Evolutionary conservation across 2,888 invertebrate species (phyloP).

Genomic region (Luffia ferchaultella): DNA sequence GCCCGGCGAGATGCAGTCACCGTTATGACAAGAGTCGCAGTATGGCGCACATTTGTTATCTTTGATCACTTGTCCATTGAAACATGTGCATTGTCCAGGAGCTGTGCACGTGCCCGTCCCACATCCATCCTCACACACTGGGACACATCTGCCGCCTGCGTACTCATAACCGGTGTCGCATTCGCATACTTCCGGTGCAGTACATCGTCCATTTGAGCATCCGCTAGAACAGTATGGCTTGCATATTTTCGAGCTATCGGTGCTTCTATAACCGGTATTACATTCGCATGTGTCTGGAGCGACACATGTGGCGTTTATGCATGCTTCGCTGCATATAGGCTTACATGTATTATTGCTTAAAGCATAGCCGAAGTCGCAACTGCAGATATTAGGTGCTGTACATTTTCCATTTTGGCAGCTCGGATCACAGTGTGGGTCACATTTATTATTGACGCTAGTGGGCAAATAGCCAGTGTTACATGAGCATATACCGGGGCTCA

Average conservation of each 20-base stretch:
- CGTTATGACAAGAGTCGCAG: slow-evolving; percentile 38
- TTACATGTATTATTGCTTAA: slow-evolving; percentile 21
- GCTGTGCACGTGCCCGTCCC: slow-evolving; percentile 25
- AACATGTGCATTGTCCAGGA: slow-evolving; percentile 31
- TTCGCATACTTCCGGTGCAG: slow-evolving; percentile 17
- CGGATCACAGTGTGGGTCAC: slow-evolving; percentile 20
- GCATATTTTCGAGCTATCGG: slow-evolving; percentile 11
- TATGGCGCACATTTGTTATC: slow-evolving; percentile 7
- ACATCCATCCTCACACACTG: slow-evolving; percentile 18
- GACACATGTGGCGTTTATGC: slow-evolving; percentile 53
- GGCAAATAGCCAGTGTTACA: slow-evolving; percentile 3
- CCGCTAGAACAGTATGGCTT: slow-evolving; percentile 16
- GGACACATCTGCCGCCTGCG: slow-evolving; percentile 14
- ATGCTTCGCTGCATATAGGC: slow-evolving; percentile 31
- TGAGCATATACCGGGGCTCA: slow-evolving; percentile 1
- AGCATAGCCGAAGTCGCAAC: slow-evolving; percentile 17
- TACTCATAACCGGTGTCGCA: slow-evolving; percentile 18
- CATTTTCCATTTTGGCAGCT: slow-evolving; percentile 12
- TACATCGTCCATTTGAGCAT: slow-evolving; percentile 21
- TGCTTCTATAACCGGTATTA: slow-evolving; percentile 33
- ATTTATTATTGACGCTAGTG: slow-evolving; percentile 12
- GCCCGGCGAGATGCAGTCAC: slow-evolving; percentile 66
- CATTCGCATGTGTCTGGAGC: slow-evolving; percentile 55
- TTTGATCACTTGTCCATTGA: slow-evolving; percentile 19
- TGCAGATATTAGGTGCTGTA: slow-evolving; percentile 15